Conservation (phyloP, 1,140 invertebrate genomes). For the Chironomus tepperi region DNA sequence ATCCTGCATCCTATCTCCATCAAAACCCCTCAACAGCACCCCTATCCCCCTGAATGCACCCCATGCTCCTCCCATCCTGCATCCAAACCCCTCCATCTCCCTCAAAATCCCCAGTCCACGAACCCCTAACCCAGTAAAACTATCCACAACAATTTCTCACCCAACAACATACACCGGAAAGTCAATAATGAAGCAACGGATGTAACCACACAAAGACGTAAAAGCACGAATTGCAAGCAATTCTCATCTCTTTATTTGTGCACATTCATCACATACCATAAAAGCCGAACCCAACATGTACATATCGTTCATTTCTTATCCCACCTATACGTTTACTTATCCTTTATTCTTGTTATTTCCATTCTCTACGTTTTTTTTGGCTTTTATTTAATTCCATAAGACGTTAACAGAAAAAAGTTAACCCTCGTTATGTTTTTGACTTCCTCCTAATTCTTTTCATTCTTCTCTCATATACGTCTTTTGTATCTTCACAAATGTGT, state of each 20-base stretch:
- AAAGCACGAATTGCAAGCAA: background rate
- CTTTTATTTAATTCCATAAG: slow-evolving; percentile 22
- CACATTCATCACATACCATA: slow-evolving; percentile 7
- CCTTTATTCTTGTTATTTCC: background rate
- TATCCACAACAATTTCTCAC: no score
- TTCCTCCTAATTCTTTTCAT: background rate
- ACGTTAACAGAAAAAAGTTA: slow-evolving; percentile 4
- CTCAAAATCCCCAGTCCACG: no score
- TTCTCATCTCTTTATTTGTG: slow-evolving; percentile 12
- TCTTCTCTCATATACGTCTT: background rate
- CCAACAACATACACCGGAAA: background rate
- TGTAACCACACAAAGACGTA: background rate
- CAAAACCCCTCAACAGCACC: no score
- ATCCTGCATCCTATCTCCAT: no score
- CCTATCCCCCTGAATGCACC: no score
- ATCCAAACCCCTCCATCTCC: no score
- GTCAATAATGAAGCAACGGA: background rate
- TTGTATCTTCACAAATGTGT: no score
- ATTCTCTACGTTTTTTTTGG: no score
- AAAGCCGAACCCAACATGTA: background rate
- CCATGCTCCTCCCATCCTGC: no score
- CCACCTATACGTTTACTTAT: background rate
- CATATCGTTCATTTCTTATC: background rate
- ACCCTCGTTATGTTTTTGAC: slow-evolving; percentile 22
- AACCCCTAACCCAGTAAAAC: no score